Conservation (phyloP, 2,113 vertebrate species). For the Mionectes macconnelli region DNA sequence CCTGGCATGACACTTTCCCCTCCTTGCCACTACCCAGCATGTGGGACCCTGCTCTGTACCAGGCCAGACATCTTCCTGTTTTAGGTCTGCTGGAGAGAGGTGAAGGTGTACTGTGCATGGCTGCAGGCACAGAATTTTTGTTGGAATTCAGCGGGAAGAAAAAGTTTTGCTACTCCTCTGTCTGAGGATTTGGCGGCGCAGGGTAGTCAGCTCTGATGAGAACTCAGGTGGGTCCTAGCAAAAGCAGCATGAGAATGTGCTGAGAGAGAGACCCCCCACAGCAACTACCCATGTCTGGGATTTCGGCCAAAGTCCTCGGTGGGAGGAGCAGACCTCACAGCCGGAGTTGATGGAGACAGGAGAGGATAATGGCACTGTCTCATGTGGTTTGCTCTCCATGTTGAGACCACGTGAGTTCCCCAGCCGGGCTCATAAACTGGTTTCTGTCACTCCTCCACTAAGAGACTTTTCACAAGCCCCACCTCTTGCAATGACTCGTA, state of each 20-base stretch:
- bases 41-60: background rate
- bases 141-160: rapidly evolving
- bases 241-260: background rate
- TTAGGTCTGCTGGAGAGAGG: background rate
- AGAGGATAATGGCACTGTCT: background rate
- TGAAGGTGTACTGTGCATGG: rapidly evolving
- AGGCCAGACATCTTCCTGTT: background rate
- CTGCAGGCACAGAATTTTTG: background rate
- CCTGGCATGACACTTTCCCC: background rate
- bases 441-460: background rate
- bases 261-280: background rate
- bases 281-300: rapidly evolving
- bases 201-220: background rate
- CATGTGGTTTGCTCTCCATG: background rate
- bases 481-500: background rate
- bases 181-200: background rate
- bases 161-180: background rate
- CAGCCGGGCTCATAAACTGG: background rate
- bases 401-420: background rate
- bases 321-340: background rate
- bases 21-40: background rate
- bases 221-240: background rate
- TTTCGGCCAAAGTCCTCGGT: background rate
- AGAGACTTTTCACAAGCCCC: background rate
- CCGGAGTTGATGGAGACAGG: background rate